Evolutionary conservation across 2,888 invertebrate genomes (phyloP).

Genomic region (Crioceris asparagi): DNA sequence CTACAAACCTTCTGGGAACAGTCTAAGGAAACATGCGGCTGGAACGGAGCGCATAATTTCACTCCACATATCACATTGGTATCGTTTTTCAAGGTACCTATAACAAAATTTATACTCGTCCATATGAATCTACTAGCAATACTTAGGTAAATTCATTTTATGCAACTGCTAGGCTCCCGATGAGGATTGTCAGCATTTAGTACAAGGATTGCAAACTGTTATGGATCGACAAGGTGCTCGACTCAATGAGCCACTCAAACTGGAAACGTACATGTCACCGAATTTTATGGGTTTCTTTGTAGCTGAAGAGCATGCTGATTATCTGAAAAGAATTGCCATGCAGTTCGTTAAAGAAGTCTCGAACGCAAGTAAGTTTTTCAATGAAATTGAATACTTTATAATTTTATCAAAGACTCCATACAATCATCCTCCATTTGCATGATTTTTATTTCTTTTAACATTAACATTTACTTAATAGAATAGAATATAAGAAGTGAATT

Average conservation of each 20-base stretch:
- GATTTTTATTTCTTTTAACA: no score
- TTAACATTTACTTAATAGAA: no score
- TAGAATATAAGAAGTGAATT: no score
- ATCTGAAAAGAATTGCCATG: slow-evolving; percentile 65
- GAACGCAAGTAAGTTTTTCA: slow-evolving; percentile 50
- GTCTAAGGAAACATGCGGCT: slow-evolving; percentile 61
- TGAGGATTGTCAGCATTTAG: slow-evolving; percentile 57
- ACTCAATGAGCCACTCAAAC: slow-evolving; percentile 52
- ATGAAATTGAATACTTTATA: background rate
- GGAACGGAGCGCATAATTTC: slow-evolving; percentile 87
- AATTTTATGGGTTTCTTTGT: slow-evolving; percentile 90
- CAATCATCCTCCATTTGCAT: no score
- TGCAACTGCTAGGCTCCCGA: slow-evolving; percentile 55
- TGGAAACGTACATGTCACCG: slow-evolving; percentile 75
- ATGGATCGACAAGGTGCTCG: slow-evolving; percentile 59
- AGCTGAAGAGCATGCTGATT: slow-evolving; percentile 69
- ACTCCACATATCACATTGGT: slow-evolving; percentile 85
- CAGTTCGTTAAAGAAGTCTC: slow-evolving; percentile 74
- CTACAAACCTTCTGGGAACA: slow-evolving; percentile 69
- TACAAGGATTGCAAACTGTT: slow-evolving; percentile 61
- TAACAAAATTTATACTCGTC: no score
- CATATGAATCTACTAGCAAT: no score
- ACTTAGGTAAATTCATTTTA: background rate
- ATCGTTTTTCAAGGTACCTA: slow-evolving; percentile 83
- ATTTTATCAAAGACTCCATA: no score